Percentiles rank a stretch among this genome's conserved stretches.
Evolutionary conservation across 37 sponge, comb jelly and placozoan species (phyloP).

Genomic region (Eunapius fragilis): DNA sequence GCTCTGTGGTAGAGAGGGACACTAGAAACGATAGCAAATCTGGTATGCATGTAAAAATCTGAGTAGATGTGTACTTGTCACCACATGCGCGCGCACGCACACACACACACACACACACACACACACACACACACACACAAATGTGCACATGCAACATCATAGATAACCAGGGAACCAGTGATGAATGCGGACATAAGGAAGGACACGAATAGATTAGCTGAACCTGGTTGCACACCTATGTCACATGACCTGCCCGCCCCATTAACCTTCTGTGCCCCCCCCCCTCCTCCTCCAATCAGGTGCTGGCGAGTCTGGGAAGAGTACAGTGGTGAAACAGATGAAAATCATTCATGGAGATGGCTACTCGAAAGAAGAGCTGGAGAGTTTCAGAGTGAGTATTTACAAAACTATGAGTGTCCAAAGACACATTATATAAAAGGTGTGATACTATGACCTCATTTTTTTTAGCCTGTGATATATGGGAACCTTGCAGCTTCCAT

Average conservation of each 20-base stretch:
- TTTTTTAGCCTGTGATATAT: constrained; percentile 81
- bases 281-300: constrained; percentile 74
- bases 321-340: constrained; percentile 99
- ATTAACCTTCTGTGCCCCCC: background rate
- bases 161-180: background rate
- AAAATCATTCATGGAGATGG: constrained; percentile 99
- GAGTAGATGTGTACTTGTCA: too few relatives aligned
- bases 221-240: background rate
- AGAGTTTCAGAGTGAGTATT: constrained; percentile 73
- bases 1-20: too few relatives aligned
- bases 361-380: constrained; percentile 76
- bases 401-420: too few relatives aligned
- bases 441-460: background rate
- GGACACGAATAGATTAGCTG: too few relatives aligned
- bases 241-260: background rate
- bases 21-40: too few relatives aligned
- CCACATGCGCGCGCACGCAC: too few relatives aligned
- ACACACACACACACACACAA: too few relatives aligned
- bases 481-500: constrained; percentile 92
- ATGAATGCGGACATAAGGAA: too few relatives aligned
- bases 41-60: too few relatives aligned
- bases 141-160: too few relatives aligned
- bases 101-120: too few relatives aligned
- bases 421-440: background rate
- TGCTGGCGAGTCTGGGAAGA: constrained; percentile 98